Percentiles rank a stretch among this genome's conserved stretches.
Conservation (phyloP, 2,888 invertebrate species). For the Eupithecia abbreviata region DNA sequence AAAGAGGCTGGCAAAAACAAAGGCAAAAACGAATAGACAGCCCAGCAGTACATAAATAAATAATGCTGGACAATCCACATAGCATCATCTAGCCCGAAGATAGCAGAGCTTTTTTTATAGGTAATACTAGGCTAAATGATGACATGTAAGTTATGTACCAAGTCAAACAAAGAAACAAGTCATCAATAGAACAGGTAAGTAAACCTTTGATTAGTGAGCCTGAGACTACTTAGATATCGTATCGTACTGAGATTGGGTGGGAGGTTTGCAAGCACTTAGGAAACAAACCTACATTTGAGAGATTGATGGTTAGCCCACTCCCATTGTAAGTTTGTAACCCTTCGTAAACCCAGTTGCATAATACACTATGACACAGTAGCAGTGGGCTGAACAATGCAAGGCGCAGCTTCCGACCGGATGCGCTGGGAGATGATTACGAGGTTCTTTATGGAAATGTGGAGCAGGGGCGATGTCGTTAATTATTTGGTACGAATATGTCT, state of each 20-base stretch:
- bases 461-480: background rate
- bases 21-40: background rate
- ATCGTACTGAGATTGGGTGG: background rate
- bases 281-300: background rate
- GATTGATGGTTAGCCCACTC: background rate
- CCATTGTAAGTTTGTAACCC: conserved; percentile 16
- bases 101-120: too few species aligned
- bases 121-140: too few species aligned
- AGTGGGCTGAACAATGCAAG: conserved; percentile 42
- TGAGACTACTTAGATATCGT: too few species aligned
- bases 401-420: conserved; percentile 43
- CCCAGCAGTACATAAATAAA: background rate
- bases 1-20: background rate
- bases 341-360: conserved; percentile 33
- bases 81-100: too few species aligned
- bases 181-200: background rate
- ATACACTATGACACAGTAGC: conserved; percentile 22
- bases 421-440: background rate
- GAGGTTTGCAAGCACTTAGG: background rate
- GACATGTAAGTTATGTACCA: background rate
- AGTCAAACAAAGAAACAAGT: background rate
- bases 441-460: conserved; percentile 2
- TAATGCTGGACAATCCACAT: too few species aligned
- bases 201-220: too few species aligned
- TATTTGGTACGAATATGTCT: background rate